Conservation (phyloP, 2,888 invertebrate species). For the Allygus modestus region DNA sequence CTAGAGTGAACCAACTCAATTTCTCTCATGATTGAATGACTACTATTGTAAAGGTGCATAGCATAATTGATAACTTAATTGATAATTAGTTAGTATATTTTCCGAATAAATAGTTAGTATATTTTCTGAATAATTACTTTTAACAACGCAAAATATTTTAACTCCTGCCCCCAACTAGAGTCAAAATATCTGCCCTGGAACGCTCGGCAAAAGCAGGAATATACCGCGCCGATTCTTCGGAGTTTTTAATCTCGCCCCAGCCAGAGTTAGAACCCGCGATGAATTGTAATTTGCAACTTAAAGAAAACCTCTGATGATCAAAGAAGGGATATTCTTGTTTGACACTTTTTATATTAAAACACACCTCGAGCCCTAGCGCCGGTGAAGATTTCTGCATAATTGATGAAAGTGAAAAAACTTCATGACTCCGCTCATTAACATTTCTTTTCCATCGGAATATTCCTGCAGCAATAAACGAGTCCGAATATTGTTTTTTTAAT, state of each 20-base stretch:
- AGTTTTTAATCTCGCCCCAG: constrained; percentile 57
- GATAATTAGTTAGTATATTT: too few species aligned
- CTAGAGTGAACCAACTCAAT: too few species aligned
- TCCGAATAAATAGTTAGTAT: too few species aligned
- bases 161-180: background rate
- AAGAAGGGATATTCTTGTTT: constrained; percentile 65
- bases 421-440: constrained; percentile 52
- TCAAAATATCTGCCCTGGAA: background rate
- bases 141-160: too few species aligned
- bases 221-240: background rate
- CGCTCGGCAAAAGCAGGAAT: background rate
- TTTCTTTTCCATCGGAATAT: constrained; percentile 55
- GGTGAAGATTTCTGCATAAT: constrained; percentile 62
- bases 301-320: constrained; percentile 68
- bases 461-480: constrained; percentile 26
- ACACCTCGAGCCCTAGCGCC: constrained; percentile 38
- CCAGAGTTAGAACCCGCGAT: constrained; percentile 44
- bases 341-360: constrained; percentile 64
- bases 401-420: constrained; percentile 61
- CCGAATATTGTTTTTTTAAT: constrained; percentile 34
- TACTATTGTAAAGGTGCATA: too few species aligned
- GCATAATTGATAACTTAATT: too few species aligned
- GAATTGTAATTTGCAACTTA: constrained; percentile 62
- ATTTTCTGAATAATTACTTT: too few species aligned
- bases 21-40: too few species aligned